Conservation (phyloP, 1,140 invertebrate genomes). For the Homalodisca vitripennis region DNA sequence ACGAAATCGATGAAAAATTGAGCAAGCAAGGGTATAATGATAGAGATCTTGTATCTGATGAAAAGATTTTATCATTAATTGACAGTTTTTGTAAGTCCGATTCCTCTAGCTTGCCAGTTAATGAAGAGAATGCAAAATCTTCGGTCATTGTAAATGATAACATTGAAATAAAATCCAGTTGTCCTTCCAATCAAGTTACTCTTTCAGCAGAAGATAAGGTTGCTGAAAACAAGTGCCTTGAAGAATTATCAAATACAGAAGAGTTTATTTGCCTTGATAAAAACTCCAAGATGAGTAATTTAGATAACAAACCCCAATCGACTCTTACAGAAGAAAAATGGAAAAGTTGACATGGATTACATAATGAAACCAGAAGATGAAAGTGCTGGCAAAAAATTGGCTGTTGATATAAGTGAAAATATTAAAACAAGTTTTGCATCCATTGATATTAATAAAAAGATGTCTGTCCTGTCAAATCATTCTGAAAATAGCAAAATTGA, state of each 20-base stretch:
- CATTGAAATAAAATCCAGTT: background rate
- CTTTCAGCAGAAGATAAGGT: background rate
- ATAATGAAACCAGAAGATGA: background rate
- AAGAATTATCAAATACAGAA: background rate
- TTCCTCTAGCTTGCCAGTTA: background rate
- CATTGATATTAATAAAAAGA: background rate
- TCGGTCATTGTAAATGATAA: background rate
- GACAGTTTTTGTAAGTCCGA: slow-evolving; percentile 19
- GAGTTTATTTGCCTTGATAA: background rate
- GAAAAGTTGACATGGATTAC: background rate
- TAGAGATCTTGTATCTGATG: slow-evolving; percentile 8
- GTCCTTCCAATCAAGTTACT: background rate
- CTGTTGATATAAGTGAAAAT: background rate
- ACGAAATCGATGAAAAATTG: slow-evolving; percentile 11
- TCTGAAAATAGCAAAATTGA: background rate
- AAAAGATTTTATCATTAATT: slow-evolving; percentile 17
- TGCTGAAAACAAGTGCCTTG: background rate
- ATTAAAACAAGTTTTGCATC: background rate
- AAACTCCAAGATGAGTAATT: background rate
- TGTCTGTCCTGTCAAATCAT: background rate
- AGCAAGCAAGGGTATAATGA: background rate
- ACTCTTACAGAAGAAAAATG: background rate
- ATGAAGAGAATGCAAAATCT: background rate
- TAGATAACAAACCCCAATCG: no score
- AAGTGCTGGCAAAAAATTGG: background rate